Evolutionary conservation across 1,140 invertebrate species (phyloP).

Genomic region (Dendroctonus valens): DNA sequence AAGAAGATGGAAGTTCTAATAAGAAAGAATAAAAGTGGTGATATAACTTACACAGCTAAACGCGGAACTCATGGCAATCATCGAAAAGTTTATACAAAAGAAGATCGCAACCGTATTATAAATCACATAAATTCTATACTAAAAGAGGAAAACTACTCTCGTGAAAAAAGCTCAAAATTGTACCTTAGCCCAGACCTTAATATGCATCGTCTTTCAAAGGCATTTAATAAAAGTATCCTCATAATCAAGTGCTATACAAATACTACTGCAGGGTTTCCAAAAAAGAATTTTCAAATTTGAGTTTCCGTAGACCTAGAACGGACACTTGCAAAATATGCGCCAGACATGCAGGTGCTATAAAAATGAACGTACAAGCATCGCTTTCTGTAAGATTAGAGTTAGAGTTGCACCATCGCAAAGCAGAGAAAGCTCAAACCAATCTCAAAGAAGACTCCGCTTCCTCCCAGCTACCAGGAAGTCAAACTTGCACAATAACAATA

Average conservation of each 20-base stretch:
- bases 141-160: constrained; percentile 1
- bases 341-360: neutral
- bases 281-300: neutral
- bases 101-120: neutral
- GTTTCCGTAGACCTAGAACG: neutral
- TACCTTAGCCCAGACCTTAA: neutral
- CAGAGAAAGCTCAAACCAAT: neutral
- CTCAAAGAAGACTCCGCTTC: neutral
- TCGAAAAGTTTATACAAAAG: neutral
- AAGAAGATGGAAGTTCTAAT: neutral
- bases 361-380: neutral
- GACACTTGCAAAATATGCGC: neutral
- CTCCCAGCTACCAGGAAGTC: neutral
- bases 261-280: neutral
- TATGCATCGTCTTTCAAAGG: neutral
- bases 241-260: neutral
- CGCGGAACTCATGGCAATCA: neutral
- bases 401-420: neutral
- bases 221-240: neutral
- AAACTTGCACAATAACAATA: neutral
- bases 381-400: no score
- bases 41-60: neutral
- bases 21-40: neutral
- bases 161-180: neutral
- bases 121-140: neutral